Conservation (phyloP, 2,888 invertebrate genomes). For the Eupelmus urozonus region DNA sequence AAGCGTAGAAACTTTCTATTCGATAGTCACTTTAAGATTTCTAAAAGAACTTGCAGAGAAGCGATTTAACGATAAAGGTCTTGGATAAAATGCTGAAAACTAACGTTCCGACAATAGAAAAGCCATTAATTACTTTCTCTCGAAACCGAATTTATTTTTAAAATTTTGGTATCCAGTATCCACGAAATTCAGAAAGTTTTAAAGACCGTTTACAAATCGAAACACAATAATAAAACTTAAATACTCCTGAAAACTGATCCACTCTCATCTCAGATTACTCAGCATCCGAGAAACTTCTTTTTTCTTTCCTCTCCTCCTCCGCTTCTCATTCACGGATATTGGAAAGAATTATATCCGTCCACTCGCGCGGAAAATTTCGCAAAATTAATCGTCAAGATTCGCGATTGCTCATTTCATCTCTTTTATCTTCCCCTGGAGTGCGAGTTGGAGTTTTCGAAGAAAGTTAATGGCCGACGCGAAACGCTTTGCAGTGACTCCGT, state of each 20-base stretch:
- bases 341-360: slow-evolving; percentile 37
- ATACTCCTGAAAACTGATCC: no score
- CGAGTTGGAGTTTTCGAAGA: slow-evolving; percentile 48
- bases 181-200: no score
- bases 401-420: not conserved
- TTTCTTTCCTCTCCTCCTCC: no score
- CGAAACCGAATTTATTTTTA: no score
- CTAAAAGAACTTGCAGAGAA: not conserved
- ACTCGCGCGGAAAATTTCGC: slow-evolving; percentile 31
- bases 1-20: slow-evolving; percentile 6
- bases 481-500: slow-evolving; percentile 32
- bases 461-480: slow-evolving; percentile 36
- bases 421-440: not conserved
- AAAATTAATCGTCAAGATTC: slow-evolving; percentile 48
- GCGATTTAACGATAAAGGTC: not conserved
- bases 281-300: no score
- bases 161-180: no score
- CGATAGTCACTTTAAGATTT: not conserved
- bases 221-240: not conserved
- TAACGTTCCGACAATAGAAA: no score
- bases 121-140: no score
- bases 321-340: slow-evolving; percentile 15
- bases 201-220: not conserved
- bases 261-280: no score
- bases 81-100: no score